phyloP scores from a whole-genome alignment of 2,888 invertebrate species.

The Yponomeuta plumbellus region DNA sequence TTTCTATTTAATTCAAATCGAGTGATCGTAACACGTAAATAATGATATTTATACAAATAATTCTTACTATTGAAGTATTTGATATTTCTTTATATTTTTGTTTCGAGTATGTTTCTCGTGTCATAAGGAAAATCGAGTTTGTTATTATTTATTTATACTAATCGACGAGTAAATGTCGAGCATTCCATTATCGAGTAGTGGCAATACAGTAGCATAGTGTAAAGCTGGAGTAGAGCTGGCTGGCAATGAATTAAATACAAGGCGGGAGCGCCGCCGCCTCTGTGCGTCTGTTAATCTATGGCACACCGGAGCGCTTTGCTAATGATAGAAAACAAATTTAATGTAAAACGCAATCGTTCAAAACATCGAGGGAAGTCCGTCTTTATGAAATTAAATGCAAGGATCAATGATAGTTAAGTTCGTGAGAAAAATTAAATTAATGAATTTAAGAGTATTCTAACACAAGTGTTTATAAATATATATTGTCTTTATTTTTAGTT shows the following conservation, averaged over 20 bases:
- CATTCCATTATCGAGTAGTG: constrained; percentile 30
- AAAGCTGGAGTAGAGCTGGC: neutral
- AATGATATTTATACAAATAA: constrained; percentile 68
- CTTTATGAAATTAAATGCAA: constrained; percentile 37
- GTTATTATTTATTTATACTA: constrained; percentile 71
- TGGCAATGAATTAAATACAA: constrained; percentile 6
- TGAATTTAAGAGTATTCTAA: constrained; percentile 76
- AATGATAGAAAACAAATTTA: constrained; percentile 14
- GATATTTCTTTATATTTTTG: constrained; percentile 56
- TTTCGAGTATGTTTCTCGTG: constrained; percentile 67
- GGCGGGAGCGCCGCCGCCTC: neutral
- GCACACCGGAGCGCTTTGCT: constrained; percentile 11
- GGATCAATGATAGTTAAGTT: constrained; percentile 64
- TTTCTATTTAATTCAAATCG: constrained; percentile 56
- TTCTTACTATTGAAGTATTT: constrained; percentile 63
- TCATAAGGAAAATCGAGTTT: constrained; percentile 60
- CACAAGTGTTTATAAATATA: constrained; percentile 78
- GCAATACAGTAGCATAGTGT: constrained; percentile 5
- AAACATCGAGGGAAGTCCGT: constrained; percentile 57
- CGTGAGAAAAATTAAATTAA: constrained; percentile 71
- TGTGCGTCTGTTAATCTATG: neutral
- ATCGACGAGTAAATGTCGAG: constrained; percentile 56
- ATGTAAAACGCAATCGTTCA: constrained; percentile 30
- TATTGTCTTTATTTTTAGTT: constrained; percentile 75
- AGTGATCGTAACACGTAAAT: constrained; percentile 64